Evolutionary conservation across 1,140 invertebrate species (phyloP).

Genomic region (Scylla paramamosain): DNA sequence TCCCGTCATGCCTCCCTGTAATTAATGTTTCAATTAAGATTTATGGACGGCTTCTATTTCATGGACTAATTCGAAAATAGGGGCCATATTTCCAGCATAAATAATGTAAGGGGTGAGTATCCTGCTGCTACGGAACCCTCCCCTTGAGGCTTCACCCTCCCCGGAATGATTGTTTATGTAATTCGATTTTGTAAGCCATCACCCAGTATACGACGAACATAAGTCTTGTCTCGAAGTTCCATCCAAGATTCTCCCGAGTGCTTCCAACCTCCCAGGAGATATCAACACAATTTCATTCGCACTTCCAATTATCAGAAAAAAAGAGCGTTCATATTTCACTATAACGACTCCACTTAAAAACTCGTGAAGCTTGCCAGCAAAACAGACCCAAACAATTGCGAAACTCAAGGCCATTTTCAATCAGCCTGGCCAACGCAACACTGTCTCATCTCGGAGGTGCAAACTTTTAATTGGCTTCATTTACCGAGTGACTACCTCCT

Average conservation of each 20-base stretch:
- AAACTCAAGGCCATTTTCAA: background rate
- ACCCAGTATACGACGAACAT: background rate
- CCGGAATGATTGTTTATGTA: background rate
- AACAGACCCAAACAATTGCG: constrained; percentile 1
- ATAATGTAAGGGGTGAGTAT: constrained; percentile 4
- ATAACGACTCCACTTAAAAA: constrained; percentile 3
- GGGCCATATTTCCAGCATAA: constrained; percentile 34
- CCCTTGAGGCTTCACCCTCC: background rate
- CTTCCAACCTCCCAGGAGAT: background rate
- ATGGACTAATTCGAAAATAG: constrained; percentile 23
- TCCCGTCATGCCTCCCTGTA: background rate
- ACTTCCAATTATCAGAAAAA: constrained; percentile 1
- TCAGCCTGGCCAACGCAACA: background rate
- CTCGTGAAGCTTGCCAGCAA: background rate
- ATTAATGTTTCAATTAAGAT: constrained; percentile 28
- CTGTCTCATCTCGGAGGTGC: constrained; percentile 25
- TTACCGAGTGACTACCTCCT: constrained; percentile 42
- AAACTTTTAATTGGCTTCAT: constrained; percentile 66
- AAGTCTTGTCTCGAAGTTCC: background rate
- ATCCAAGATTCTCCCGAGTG: background rate
- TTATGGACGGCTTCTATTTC: constrained; percentile 34
- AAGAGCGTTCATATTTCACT: background rate
- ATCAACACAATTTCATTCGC: background rate
- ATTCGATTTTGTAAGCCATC: background rate
- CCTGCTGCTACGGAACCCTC: constrained; percentile 14